These are phyloP conservation scores for Dipodomys merriami DNA, from an alignment of 2,113 vertebrate species.

Conservation along the genomic window DNA sequence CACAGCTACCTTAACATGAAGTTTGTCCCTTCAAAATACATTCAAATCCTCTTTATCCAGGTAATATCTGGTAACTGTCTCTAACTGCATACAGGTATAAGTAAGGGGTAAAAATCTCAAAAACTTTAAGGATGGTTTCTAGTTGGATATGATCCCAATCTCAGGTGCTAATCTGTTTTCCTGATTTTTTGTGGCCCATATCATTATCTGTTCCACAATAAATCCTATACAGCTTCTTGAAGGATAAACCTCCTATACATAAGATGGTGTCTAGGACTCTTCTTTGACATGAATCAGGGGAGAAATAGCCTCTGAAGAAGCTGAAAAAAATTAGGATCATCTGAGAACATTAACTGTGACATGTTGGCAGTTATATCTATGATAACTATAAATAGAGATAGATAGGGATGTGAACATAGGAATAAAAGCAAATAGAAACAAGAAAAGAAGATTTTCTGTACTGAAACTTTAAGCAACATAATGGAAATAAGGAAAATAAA, in stretches of 20 bases:
- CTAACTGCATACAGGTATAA: background rate
- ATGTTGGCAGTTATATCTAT: background rate
- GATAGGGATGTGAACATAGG: background rate
- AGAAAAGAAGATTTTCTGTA: background rate
- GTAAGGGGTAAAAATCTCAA: background rate
- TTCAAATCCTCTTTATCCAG: background rate
- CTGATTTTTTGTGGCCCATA: background rate
- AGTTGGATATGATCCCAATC: background rate
- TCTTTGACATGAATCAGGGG: background rate
- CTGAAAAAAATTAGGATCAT: background rate
- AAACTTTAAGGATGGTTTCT: background rate
- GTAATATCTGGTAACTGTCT: background rate
- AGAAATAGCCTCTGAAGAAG: background rate
- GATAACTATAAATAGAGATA: background rate
- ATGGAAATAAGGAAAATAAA: slow-evolving; percentile 34
- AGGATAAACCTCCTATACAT: background rate
- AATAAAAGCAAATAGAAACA: slow-evolving; percentile 4
- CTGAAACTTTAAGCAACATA: background rate
- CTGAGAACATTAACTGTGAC: background rate
- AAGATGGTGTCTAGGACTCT: background rate
- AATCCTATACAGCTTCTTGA: too few relatives aligned
- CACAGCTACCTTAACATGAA: background rate
- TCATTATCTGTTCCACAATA: too few relatives aligned
- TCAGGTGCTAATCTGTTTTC: background rate
- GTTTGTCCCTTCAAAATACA: background rate